Evolutionary conservation across 2,888 invertebrate genomes (phyloP).

Genomic region (Rhagonycha lutea): DNA sequence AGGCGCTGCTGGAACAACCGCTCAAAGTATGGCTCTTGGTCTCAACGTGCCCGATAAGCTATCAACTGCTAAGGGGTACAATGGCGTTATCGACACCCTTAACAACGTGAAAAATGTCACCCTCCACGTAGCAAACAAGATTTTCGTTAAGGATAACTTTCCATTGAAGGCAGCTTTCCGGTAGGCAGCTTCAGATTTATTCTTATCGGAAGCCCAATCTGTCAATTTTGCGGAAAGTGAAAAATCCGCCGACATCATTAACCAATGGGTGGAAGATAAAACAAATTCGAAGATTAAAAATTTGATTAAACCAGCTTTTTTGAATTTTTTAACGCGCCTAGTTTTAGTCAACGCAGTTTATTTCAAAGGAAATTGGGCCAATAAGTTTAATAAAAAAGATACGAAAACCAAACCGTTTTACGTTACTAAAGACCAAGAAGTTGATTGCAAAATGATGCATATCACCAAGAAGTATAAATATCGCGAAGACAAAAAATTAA

Average conservation of each 20-base stretch:
- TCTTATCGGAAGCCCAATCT: slow-evolving; percentile 65
- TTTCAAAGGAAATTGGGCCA: slow-evolving; percentile 79
- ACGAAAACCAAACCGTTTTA: slow-evolving; percentile 71
- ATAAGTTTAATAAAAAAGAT: slow-evolving; percentile 62
- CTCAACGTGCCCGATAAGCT: slow-evolving; percentile 34
- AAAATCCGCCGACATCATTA: slow-evolving; percentile 66
- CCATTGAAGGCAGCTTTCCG: slow-evolving; percentile 61
- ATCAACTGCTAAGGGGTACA: slow-evolving; percentile 36
- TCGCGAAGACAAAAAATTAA: slow-evolving; percentile 57
- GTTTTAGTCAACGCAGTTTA: slow-evolving; percentile 84
- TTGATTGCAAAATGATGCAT: slow-evolving; percentile 76
- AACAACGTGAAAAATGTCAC: slow-evolving; percentile 58
- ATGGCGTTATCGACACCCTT: slow-evolving; percentile 41
- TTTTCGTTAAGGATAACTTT: slow-evolving; percentile 61
- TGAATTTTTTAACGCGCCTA: slow-evolving; percentile 63
- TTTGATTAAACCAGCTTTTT: slow-evolving; percentile 64
- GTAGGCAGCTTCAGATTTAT: slow-evolving; percentile 63
- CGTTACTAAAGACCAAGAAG: slow-evolving; percentile 56
- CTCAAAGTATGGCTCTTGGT: slow-evolving; percentile 41
- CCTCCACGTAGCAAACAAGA: slow-evolving; percentile 71
- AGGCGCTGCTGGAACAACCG: slow-evolving; percentile 49
- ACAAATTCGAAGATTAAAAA: slow-evolving; percentile 83
- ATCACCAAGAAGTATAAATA: slow-evolving; percentile 60
- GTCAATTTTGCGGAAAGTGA: slow-evolving; percentile 63
- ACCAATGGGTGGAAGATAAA: slow-evolving; percentile 77